Base-by-base conservation (phyloP, 23 tunicate genomes). In the Trididemnum miniatum region DNA sequence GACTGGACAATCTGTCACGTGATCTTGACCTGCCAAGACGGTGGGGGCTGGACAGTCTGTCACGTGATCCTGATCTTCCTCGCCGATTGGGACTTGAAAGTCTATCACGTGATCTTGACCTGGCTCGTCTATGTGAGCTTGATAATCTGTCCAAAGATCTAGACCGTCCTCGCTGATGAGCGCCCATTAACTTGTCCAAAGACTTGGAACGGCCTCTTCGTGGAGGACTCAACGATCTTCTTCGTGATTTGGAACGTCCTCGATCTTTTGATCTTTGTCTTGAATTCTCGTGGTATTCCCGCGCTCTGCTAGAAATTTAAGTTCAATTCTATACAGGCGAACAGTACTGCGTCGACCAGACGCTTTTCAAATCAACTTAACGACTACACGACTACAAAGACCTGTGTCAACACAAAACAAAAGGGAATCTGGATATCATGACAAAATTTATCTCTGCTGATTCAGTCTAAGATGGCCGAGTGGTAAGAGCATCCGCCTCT, bases 161-260 rank as follows among this genome's bases (percentile, higher is more conserved):
- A 1, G 83, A 65, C 40, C 79, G 59, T 5, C 82, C 71, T 33
- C 86, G 51, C 27, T 63, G 76, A 38, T 80, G 36, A 3, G 87
- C 87, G 62, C 93, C 78, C 50, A 34, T 34, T 0, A 76, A 15
- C 62, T 86, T 36, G 35, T 89, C 89, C 40, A 86, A 79, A 20
- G 96, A 90, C 33, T 76, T 51, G 27, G 93, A 88, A 27, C 93
- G 65, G 12, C 82, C 87, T 20, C 85, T 31, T 7, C 86, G 72
- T 25, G 34, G 38, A 0, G 80, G 78, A 38, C 59, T 74, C 28
- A 12, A 4, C 9, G 2, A 12, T 26, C 59, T 31, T 2, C 38
- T 59, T 15, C 35, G 34, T 40, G 60, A 39, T 74, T 31, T 74
- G 20, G 79, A 29, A 9, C 79, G 20, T 22, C 75, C 39, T 3